phyloP scores from a whole-genome alignment of 2,888 invertebrate species.

The Alitta virens region DNA sequence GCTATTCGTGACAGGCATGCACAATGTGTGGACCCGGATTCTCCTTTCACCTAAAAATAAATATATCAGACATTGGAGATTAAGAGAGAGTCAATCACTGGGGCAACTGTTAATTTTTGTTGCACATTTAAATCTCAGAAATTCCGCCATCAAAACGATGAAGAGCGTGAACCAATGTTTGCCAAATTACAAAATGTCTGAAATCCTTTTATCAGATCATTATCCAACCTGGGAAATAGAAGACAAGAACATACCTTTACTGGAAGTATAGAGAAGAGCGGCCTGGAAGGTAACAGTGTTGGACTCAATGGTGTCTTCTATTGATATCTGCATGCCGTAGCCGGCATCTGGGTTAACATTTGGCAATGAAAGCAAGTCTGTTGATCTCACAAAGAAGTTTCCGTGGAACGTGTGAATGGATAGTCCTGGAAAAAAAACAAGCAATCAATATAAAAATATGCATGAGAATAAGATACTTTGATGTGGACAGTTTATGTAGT shows the following conservation, averaged over 20 bases:
- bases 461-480: too few species aligned
- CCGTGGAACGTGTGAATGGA: slow-evolving; percentile 98
- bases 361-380: slow-evolving; percentile 90
- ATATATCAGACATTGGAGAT: slow-evolving; percentile 24
- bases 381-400: slow-evolving; percentile 97
- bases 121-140: too few species aligned
- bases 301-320: slow-evolving; percentile 73
- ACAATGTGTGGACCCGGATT: slow-evolving; percentile 95
- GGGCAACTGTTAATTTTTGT: not conserved
- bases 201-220: too few species aligned
- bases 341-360: slow-evolving; percentile 98
- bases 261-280: slow-evolving; percentile 92
- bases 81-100: not conserved
- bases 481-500: too few species aligned
- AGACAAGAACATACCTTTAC: slow-evolving; percentile 72
- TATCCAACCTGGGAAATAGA: too few species aligned
- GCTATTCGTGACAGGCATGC: slow-evolving; percentile 83
- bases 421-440: slow-evolving; percentile 70
- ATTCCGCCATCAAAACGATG: too few species aligned
- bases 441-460: too few species aligned
- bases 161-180: too few species aligned
- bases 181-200: too few species aligned
- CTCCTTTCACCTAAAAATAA: slow-evolving; percentile 93
- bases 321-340: slow-evolving; percentile 95
- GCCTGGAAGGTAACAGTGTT: slow-evolving; percentile 88